A percentile compares a stretch with the other conserved stretches of the same genome.
Conservation (phyloP, 1,140 invertebrate species). For the Drosophila repletoides region DNA sequence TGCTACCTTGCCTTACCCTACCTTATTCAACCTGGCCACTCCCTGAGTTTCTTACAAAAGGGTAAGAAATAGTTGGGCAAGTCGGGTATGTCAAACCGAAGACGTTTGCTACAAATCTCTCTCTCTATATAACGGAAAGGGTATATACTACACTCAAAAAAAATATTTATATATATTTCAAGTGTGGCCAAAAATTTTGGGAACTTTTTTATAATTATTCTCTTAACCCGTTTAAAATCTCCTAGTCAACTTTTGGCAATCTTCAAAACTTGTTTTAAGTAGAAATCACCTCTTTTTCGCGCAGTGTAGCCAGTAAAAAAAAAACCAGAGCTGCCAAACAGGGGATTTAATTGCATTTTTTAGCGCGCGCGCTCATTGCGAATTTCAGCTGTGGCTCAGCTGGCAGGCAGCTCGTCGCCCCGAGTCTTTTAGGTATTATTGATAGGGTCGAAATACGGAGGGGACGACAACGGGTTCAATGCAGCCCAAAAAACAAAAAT, state of each 20-base stretch:
- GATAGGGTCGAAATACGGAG: slow-evolving; percentile 35
- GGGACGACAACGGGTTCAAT: slow-evolving; percentile 12
- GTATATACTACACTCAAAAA: too few species aligned
- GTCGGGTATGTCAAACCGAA: slow-evolving; percentile 47
- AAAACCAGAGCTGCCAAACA: slow-evolving; percentile 19
- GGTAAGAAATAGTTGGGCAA: slow-evolving; percentile 15
- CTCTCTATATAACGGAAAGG: slow-evolving; percentile 21
- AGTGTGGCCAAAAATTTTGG: too few species aligned
- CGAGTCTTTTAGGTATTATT: slow-evolving; percentile 14
- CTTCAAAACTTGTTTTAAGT: too few species aligned
- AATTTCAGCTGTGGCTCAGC: slow-evolving; percentile 65
- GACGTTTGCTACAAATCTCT: slow-evolving; percentile 75
- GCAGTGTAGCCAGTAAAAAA: too few species aligned
- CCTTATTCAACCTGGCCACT: slow-evolving; percentile 70
- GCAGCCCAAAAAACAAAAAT: not conserved
- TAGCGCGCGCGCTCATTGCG: slow-evolving; percentile 74
- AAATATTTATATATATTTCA: too few species aligned
- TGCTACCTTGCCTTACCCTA: slow-evolving; percentile 58
- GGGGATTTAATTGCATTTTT: slow-evolving; percentile 77
- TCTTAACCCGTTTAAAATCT: too few species aligned
- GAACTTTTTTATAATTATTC: too few species aligned
- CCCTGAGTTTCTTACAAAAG: slow-evolving; percentile 33
- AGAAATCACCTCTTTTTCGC: too few species aligned
- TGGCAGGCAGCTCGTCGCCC: slow-evolving; percentile 26
- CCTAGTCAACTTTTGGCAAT: too few species aligned